Percentiles rank a stretch among this genome's conserved stretches.
Evolutionary conservation across 2,797 vertebrate species (phyloP).

Genomic region (Crenichthys baileyi): DNA sequence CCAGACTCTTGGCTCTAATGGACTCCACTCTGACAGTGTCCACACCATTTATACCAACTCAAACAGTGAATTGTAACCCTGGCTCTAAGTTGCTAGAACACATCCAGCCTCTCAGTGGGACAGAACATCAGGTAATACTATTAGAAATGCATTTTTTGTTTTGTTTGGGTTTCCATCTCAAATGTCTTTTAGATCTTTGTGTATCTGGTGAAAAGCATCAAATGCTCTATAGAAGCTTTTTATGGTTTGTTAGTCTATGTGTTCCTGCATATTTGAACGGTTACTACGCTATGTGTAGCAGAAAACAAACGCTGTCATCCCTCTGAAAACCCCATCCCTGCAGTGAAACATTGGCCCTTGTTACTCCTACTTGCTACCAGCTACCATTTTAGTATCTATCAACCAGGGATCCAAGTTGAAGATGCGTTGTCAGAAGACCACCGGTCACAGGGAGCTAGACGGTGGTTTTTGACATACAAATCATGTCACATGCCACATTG

Average conservation of each 20-base stretch:
- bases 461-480: not conserved
- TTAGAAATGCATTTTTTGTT: not conserved
- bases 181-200: not conserved
- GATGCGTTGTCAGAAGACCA: too few relatives aligned
- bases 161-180: not conserved
- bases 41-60: conserved; percentile 27
- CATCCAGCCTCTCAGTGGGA: conserved; percentile 10
- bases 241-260: not conserved
- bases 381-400: not conserved
- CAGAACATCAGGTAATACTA: conserved; percentile 32
- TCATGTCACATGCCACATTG: not conserved
- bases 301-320: not conserved
- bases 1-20: conserved; percentile 70
- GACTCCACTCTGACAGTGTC: conserved; percentile 63
- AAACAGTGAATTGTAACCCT: conserved; percentile 13
- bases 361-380: not conserved
- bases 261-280: not conserved
- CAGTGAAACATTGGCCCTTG: not conserved
- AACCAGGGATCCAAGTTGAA: not conserved
- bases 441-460: not conserved
- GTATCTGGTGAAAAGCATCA: not conserved
- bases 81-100: conserved; percentile 16
- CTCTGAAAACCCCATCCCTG: not conserved
- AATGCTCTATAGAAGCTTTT: not conserved
- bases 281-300: not conserved